Base-by-base conservation (phyloP, 2,888 invertebrate species). In the Drosophila hawaiiensis region DNA sequence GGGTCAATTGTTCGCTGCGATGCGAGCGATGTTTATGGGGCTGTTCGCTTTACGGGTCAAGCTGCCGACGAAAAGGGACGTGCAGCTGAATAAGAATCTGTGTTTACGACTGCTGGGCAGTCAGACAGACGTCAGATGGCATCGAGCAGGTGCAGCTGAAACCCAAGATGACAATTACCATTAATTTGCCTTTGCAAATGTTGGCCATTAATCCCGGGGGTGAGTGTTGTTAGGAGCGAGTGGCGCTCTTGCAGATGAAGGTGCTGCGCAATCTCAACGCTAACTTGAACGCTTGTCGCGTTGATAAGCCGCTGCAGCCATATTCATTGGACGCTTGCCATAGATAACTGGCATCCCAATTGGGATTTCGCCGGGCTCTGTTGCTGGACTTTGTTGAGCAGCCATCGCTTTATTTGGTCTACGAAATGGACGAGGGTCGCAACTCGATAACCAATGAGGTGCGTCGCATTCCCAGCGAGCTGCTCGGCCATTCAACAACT, bases 381-480 rank as follows among this genome's bases (percentile, higher is more conserved):
- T 28, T 90, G 33, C 33, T 90, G 1, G 86, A 81, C 52, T 70
- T 33, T 4, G 60, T 85, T 0, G 50, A 66, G 16, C 3, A 68
- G 19, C 61, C 75, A 0, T 16, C 25, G 6, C 52, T 52, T 3
- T 71, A 25, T 22, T 79, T 87, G 54, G 73, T 87, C 16, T 90
- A 90, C 33, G 75, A 85, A 55, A 71, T 88, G 58, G 86, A 87
- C 14, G 83, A 85, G 35, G 90, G 90, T 0, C 52, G 74, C 12
- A 52, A 84, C 2, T 63, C 74, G 0, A 29, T 88, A 7, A 47
- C 71, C 29, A 63, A 25, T 12, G 76, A 88, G 7, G 41, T 88
- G 19, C 55, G 50, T 4, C 73, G 67, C 19, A 63, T 87, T 67
- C 90, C 86, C 25, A 54, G 6, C 28, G 69, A 82, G 7, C 37